Base-by-base conservation (phyloP, 53 echinoderm and acorn worm genomes). In the Patiria pectinifera region DNA sequence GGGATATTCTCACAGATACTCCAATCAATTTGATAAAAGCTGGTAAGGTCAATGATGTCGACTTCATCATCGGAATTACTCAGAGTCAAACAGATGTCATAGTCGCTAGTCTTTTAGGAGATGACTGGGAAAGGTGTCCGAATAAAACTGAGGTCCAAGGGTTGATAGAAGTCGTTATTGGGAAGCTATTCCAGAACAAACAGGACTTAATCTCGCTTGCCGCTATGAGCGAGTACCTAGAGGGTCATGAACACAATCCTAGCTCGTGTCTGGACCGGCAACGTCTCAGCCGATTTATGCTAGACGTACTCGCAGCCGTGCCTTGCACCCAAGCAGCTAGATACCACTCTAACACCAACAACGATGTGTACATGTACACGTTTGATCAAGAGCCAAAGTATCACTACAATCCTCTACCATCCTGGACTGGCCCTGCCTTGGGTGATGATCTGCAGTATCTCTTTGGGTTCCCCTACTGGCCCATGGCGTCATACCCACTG, bases 391-490 rank as follows among this genome's bases (percentile, higher is more conserved):
- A 72, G 4, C 84, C 92, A 2, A 92, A 76, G 60, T 84, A 84
- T 44, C 85, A 85, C 22, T 85, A 85, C 69, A 21, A 18, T 26
- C 21, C 71, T 26, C 66, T 94, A 5, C 78, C 89, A 10, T 69
- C 94, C 46, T 89, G 93, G 95, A 78, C 91, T 21, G 83, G 86
- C 18, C 19, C 83, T n/a, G n/a, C 93, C 12, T 92, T 85, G 10
- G 95, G 95, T 22, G 95, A 95, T 76, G 95, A 95, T 60, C 23
- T 95, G 12, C 95, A 92, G 26, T 86, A 93, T 76, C 71, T 89
- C 15, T 95, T 95, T 59, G 95, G 95, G 13, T 91, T 84, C 78
- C 95, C 95, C 24, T 95, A 95, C 85, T 84, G 84, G 75, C 75
- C 71, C 13, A 16, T 21, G 16, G 12, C 44, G 8, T 71, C 92